Percentiles rank a stretch among this genome's conserved stretches.
phyloP scores from a whole-genome alignment of 1,140 invertebrate genomes.

The Trichonephila clavipes region DNA sequence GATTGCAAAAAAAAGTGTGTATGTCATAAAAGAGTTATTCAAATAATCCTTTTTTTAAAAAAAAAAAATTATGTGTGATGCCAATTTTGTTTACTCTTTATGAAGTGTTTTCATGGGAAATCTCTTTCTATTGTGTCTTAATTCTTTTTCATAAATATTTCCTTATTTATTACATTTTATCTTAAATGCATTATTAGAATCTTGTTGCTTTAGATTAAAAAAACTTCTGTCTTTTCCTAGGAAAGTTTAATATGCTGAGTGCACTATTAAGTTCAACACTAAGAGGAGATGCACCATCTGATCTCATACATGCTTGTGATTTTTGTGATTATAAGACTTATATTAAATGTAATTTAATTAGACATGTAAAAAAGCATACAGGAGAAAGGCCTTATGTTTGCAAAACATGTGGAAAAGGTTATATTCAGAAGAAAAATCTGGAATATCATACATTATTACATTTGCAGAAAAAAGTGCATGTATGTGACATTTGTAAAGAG shows the following conservation, averaged over 20 bases:
- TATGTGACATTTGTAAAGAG: slow-evolving; percentile 40
- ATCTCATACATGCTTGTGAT: slow-evolving; percentile 10
- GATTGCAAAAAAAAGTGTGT: too few species aligned
- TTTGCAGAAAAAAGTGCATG: slow-evolving; percentile 77
- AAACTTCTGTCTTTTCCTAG: not conserved
- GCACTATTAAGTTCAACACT: not conserved
- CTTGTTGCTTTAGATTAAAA: not conserved
- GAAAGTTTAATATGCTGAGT: not conserved
- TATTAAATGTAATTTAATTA: slow-evolving; percentile 60
- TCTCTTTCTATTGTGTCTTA: too few species aligned
- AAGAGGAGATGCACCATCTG: not conserved
- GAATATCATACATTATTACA: slow-evolving; percentile 80
- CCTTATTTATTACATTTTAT: too few species aligned
- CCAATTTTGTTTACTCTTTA: too few species aligned
- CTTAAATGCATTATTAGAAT: too few species aligned
- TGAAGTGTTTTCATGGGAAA: too few species aligned
- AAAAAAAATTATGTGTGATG: too few species aligned
- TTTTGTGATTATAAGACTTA: slow-evolving; percentile 54
- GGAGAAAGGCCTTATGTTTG: slow-evolving; percentile 78
- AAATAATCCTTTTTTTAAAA: too few species aligned
- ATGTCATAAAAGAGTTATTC: too few species aligned
- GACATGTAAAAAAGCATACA: slow-evolving; percentile 78
- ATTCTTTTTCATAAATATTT: too few species aligned
- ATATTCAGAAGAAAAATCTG: slow-evolving; percentile 79
- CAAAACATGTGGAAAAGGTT: slow-evolving; percentile 76